A percentile compares a stretch with the other conserved stretches of the same genome.
phyloP scores from a whole-genome alignment of 2,113 vertebrate species.

The Ceyx margarethae region DNA sequence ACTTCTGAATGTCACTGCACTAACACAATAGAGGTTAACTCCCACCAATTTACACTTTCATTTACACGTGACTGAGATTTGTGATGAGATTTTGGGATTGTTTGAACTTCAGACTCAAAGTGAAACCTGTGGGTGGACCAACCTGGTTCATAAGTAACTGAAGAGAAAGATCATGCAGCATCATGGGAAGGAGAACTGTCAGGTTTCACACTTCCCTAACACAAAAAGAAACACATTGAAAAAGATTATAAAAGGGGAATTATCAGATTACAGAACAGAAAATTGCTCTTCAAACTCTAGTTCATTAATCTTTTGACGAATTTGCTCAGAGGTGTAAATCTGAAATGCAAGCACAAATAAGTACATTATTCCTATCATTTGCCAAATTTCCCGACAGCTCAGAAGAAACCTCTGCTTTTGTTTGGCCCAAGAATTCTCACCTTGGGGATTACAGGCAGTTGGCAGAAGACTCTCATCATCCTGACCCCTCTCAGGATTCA shows the following conservation, averaged over 20 bases:
- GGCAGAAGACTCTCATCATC: background rate
- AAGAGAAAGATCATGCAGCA: background rate
- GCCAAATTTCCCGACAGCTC: conserved; percentile 20
- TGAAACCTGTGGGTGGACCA: background rate
- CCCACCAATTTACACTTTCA: background rate
- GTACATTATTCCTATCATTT: background rate
- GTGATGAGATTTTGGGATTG: background rate
- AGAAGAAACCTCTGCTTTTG: background rate
- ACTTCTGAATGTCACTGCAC: background rate
- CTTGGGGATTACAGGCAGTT: conserved; percentile 2
- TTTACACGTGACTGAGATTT: background rate
- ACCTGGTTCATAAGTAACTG: background rate
- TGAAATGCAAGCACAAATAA: background rate
- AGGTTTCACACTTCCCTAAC: background rate
- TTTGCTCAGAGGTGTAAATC: background rate
- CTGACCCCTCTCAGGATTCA: background rate
- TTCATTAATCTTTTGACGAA: background rate
- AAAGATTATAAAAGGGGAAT: background rate
- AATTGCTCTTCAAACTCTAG: background rate
- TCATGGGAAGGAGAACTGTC: background rate
- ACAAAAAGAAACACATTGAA: background rate
- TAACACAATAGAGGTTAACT: background rate
- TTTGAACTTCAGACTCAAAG: background rate
- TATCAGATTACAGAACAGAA: background rate
- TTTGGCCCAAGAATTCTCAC: conserved; percentile 16